phyloP scores from a whole-genome alignment of 2,113 vertebrate genomes.

The Elaphurus davidianus region DNA sequence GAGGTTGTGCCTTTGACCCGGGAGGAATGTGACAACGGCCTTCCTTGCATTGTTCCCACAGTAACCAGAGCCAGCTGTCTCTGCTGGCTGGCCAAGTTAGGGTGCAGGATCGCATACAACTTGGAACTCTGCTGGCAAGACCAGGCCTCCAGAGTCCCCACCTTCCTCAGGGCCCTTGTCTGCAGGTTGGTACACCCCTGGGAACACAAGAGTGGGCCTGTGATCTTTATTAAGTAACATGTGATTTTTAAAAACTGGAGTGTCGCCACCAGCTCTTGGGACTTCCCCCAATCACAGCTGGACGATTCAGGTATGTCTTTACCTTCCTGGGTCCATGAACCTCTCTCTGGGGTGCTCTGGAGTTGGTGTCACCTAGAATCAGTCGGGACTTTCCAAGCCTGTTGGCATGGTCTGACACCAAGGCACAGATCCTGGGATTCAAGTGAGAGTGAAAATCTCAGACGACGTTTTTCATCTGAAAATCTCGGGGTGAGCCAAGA shows the following conservation, averaged over 20 bases:
- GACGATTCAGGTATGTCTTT: background rate
- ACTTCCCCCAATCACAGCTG: background rate
- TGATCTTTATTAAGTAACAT: background rate
- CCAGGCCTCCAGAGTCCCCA: background rate
- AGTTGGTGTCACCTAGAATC: background rate
- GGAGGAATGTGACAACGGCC: constrained; percentile 53
- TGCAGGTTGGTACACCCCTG: background rate
- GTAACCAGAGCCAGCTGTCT: constrained; percentile 62
- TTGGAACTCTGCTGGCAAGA: background rate
- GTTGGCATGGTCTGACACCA: background rate
- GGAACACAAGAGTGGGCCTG: background rate
- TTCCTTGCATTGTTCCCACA: constrained; percentile 70
- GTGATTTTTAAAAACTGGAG: background rate
- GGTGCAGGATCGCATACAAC: background rate
- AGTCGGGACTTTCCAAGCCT: background rate
- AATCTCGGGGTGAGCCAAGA: background rate
- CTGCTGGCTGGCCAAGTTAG: background rate
- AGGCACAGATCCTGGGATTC: background rate
- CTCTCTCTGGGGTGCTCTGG: background rate
- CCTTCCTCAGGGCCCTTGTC: background rate
- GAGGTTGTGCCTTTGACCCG: constrained; percentile 50
- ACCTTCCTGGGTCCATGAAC: background rate
- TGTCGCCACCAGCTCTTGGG: background rate
- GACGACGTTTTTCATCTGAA: background rate
- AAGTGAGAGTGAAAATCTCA: background rate